phyloP scores from a whole-genome alignment of 2,888 invertebrate species.

The Rhopalosiphum nymphaeae region DNA sequence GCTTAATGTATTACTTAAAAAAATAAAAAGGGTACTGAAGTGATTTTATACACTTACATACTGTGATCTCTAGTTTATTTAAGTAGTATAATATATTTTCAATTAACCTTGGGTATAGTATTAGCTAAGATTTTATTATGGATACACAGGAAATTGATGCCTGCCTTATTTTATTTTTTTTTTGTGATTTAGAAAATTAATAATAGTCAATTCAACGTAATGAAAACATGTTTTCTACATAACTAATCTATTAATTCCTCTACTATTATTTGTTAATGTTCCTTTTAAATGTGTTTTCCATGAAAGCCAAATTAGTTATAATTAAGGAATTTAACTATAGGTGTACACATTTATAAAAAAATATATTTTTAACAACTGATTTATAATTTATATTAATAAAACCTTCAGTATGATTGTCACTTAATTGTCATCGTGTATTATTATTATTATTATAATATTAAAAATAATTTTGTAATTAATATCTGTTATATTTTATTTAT shows the following conservation, averaged over 20 bases:
- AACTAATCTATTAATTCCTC: neutral
- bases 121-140: slow-evolving; percentile 3
- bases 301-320: slow-evolving; percentile 45
- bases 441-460: slow-evolving; percentile 34
- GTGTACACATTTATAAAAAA: neutral
- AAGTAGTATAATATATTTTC: slow-evolving; percentile 33
- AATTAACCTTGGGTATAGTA: neutral
- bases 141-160: neutral
- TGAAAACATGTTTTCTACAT: slow-evolving; percentile 18
- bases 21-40: slow-evolving; percentile 48
- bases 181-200: slow-evolving; percentile 29
- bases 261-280: slow-evolving; percentile 46
- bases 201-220: slow-evolving; percentile 12
- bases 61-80: slow-evolving; percentile 61
- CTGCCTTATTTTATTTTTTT: slow-evolving; percentile 29
- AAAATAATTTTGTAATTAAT: neutral
- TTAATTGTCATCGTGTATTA: slow-evolving; percentile 25
- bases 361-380: slow-evolving; percentile 27
- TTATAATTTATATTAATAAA: slow-evolving; percentile 4
- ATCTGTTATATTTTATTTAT: slow-evolving; percentile 26
- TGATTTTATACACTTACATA: slow-evolving; percentile 53
- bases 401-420: slow-evolving; percentile 16
- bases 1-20: slow-evolving; percentile 56
- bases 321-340: slow-evolving; percentile 30
- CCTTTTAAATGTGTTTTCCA: slow-evolving; percentile 51